A percentile compares a stretch with the other conserved stretches of the same genome.
Conservation (phyloP, 2,797 vertebrate genomes). For the Hipposideros larvatus region DNA sequence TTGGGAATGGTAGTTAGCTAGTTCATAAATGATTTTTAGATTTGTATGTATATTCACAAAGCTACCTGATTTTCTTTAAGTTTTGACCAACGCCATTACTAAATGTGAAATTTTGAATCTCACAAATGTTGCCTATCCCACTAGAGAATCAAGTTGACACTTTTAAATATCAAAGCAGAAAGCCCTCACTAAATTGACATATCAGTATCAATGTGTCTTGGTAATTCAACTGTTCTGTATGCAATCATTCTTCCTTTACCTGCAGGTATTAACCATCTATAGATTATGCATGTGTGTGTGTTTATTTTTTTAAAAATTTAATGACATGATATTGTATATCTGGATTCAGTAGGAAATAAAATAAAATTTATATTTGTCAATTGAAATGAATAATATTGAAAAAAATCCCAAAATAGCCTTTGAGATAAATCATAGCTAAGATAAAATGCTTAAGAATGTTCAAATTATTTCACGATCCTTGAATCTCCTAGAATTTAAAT, state of each 20-base stretch:
- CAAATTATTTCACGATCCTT: constrained; percentile 41
- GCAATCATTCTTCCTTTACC: not conserved
- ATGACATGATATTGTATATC: not conserved
- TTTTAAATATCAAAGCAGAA: constrained; percentile 26
- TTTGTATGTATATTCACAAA: constrained; percentile 4
- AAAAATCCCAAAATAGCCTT: constrained; percentile 24
- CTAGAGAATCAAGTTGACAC: not conserved
- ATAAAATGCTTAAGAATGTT: constrained; percentile 62
- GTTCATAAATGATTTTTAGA: not conserved
- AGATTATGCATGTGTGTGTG: not conserved
- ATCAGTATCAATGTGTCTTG: not conserved
- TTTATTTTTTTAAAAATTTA: not conserved
- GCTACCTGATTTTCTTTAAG: not conserved
- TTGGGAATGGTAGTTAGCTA: not conserved
- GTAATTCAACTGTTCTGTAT: not conserved
- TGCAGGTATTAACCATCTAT: not conserved
- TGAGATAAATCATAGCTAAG: constrained; percentile 57
- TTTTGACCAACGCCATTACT: not conserved
- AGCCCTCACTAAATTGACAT: not conserved
- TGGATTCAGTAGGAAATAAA: constrained; percentile 51
- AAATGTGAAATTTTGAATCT: constrained; percentile 18
- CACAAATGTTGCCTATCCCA: not conserved
- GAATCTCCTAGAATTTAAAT: constrained; percentile 68
- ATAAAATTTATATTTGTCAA: constrained; percentile 1
- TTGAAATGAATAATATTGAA: constrained; percentile 42